phyloP scores from a whole-genome alignment of 2,797 vertebrate species.

The Eupleurogrammus muticus region DNA sequence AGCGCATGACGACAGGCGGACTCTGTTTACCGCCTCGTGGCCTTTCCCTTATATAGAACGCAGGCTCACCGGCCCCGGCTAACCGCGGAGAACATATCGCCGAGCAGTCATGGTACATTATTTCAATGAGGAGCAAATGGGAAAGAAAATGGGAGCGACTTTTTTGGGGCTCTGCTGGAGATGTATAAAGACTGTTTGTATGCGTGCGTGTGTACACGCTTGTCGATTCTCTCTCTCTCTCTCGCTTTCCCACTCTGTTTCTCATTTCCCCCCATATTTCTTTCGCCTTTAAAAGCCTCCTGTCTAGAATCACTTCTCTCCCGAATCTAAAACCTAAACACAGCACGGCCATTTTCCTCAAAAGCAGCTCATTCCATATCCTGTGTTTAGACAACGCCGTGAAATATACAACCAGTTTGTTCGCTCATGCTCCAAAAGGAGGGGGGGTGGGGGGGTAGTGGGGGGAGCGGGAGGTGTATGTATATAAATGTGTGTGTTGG shows the following conservation, averaged over 20 bases:
- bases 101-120: slow-evolving; percentile 64
- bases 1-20: slow-evolving; percentile 58
- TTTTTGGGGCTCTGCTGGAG: slow-evolving; percentile 27
- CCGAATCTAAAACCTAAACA: slow-evolving; percentile 62
- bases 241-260: slow-evolving; percentile 10
- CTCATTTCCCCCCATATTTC: slow-evolving; percentile 65
- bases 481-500: slow-evolving; percentile 4
- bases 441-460: not conserved
- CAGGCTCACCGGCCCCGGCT: slow-evolving; percentile 43
- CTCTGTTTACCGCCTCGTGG: slow-evolving; percentile 68
- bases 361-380: slow-evolving; percentile 79
- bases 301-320: slow-evolving; percentile 67
- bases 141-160: slow-evolving; percentile 56
- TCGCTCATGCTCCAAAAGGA: slow-evolving; percentile 34
- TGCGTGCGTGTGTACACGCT: slow-evolving; percentile 4
- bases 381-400: slow-evolving; percentile 76
- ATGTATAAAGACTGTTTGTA: slow-evolving; percentile 49
- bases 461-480: slow-evolving; percentile 33
- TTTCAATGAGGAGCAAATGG: slow-evolving; percentile 55
- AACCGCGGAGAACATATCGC: slow-evolving; percentile 56
- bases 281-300: slow-evolving; percentile 65
- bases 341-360: slow-evolving; percentile 65
- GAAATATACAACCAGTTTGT: slow-evolving; percentile 79
- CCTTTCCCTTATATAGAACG: slow-evolving; percentile 59
- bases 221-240: not conserved